Evolutionary conservation across 2,888 invertebrate species (phyloP).

Genomic region (Agonopterix arenella): DNA sequence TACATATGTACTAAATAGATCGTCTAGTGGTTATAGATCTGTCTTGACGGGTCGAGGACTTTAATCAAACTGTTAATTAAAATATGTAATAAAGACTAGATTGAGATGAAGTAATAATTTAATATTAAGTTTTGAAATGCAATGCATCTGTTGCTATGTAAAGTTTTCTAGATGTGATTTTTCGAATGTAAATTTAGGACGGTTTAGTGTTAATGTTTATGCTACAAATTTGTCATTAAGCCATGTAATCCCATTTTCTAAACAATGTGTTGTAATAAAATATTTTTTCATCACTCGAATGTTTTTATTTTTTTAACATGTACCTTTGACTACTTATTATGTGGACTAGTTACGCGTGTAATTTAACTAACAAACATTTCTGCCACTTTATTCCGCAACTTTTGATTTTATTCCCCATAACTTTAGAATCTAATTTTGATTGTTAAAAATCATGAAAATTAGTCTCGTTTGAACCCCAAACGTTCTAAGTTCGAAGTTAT

Average conservation of each 20-base stretch:
- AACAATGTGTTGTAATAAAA: slow-evolving; percentile 47
- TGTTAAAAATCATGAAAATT: no score
- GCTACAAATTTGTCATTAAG: slow-evolving; percentile 34
- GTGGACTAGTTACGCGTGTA: no score
- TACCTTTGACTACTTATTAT: no score
- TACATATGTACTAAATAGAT: slow-evolving; percentile 8
- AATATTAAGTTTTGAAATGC: slow-evolving; percentile 36
- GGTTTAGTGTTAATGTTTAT: slow-evolving; percentile 30
- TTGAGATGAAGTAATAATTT: slow-evolving; percentile 22
- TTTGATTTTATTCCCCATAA: no score
- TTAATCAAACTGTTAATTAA: slow-evolving; percentile 10
- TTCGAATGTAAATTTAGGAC: slow-evolving; percentile 34
- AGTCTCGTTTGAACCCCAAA: no score
- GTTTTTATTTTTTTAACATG: slow-evolving; percentile 10
- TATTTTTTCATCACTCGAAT: slow-evolving; percentile 36
- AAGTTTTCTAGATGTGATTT: slow-evolving; percentile 36
- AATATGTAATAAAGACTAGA: slow-evolving; percentile 24
- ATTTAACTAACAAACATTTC: no score
- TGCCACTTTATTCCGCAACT: no score
- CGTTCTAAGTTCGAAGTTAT: no score
- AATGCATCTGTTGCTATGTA: slow-evolving; percentile 35
- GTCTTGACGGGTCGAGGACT: slow-evolving; percentile 3
- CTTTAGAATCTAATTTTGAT: no score
- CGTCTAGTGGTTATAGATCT: slow-evolving; percentile 10
- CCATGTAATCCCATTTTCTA: slow-evolving; percentile 46